A percentile compares a stretch with the other conserved stretches of the same genome.
phyloP scores from a whole-genome alignment of 2,888 invertebrate genomes.

The Lithophane ornitopus region DNA sequence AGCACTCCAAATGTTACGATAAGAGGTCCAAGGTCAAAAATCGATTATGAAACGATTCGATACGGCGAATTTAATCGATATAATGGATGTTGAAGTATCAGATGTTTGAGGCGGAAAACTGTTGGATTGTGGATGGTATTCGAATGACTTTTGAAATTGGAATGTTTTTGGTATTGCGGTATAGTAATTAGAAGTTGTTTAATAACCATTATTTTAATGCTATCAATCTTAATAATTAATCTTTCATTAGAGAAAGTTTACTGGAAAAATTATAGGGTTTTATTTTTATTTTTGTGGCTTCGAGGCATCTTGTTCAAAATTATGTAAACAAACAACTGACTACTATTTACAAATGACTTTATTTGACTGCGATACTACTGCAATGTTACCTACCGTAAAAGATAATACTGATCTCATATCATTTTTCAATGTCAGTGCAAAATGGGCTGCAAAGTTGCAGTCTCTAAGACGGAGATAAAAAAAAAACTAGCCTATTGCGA shows the following conservation, averaged over 20 bases:
- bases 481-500: not conserved
- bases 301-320: not conserved
- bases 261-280: too few species aligned
- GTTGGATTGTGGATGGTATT: conserved; percentile 1
- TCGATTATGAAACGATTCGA: conserved; percentile 62
- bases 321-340: not conserved
- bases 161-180: not conserved
- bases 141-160: conserved; percentile 17
- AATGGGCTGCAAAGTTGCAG: not conserved
- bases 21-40: conserved; percentile 60
- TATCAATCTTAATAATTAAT: not conserved
- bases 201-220: not conserved
- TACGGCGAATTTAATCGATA: conserved; percentile 51
- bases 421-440: conserved; percentile 3
- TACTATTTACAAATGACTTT: not conserved
- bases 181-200: not conserved
- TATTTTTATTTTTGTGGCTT: not conserved
- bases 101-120: conserved; percentile 8
- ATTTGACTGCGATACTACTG: not conserved
- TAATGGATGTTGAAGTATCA: conserved; percentile 23
- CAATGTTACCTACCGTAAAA: conserved; percentile 6
- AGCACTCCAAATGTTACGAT: conserved; percentile 52
- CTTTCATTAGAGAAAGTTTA: not conserved
- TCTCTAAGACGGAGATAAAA: not conserved
- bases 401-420: conserved; percentile 37